Base-by-base conservation (phyloP, 2,888 invertebrate genomes). In the Gryllus longicercus region DNA sequence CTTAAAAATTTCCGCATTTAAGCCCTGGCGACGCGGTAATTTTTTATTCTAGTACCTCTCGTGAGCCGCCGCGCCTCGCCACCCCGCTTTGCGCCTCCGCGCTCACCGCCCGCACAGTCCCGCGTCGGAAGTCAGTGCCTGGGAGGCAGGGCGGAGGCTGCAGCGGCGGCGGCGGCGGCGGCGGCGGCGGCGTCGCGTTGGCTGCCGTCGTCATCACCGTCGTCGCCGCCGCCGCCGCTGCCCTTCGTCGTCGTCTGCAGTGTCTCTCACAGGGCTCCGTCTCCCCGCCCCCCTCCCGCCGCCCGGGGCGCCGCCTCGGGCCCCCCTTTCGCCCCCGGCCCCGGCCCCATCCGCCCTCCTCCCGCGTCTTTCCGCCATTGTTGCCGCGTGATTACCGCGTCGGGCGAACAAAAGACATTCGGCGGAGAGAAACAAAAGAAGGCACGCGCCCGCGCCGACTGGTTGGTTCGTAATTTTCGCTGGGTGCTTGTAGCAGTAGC, bases 381-480 rank as follows among this genome's bases (percentile, higher is more conserved):
- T 38, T 63, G n/a, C 63, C 63, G 63, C 63, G 63, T 63, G 16
- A 38, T 38, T 38, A 38, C 38, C 38, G 38, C 38, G 38, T 38
- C 38, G 38, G 63, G 63, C 63, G 63, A 63, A 63, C 63, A 63
- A 63, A 63, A 63, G 63, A 63, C 63, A 63, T 63, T 63, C 63
- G 63, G 63, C 63, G 63, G 63, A 63, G 63, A 63, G 63, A 63
- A 63, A 63, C 63, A 63, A 63, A 63, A 63, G 63, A 63, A 63
- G 63, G 16, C 63, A 63, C 63, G n/a, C 63, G 63, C 16, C 63
- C 63, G 63, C 63, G 63, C 63, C 63, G 63, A 63, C 63, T 63
- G 63, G 63, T 63, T 63, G 63, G 63, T 63, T 63, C 63, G 63
- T 63, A 63, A 63, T 63, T 63, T 63, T 63, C 63, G 63, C 63